Percentiles rank a stretch among this genome's conserved stretches.
Evolutionary conservation across 2,888 invertebrate genomes (phyloP).

Genomic region (Erebia aethiops): DNA sequence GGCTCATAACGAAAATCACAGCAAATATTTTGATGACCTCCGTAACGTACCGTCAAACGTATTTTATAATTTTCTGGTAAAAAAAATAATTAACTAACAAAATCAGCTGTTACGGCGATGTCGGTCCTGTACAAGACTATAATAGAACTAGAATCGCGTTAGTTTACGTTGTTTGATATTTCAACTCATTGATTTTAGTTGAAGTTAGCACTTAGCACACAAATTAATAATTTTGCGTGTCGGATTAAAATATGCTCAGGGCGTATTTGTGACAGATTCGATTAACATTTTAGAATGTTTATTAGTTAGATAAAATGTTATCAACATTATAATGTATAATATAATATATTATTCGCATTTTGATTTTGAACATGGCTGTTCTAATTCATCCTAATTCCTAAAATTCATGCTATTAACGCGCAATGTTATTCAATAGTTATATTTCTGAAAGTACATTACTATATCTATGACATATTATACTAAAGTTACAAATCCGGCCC

Average conservation of each 20-base stretch:
- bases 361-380: neutral
- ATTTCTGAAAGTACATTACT: too few relatives aligned
- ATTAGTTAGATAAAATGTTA: neutral
- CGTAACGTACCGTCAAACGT: too few relatives aligned
- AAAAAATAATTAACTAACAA: too few relatives aligned
- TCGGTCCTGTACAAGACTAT: neutral
- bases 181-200: slow-evolving; percentile 23
- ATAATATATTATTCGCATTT: neutral
- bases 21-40: neutral
- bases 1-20: neutral
- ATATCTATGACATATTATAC: too few relatives aligned
- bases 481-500: too few relatives aligned
- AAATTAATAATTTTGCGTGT: slow-evolving; percentile 6
- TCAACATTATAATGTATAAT: too few relatives aligned
- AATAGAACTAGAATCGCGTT: neutral
- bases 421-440: too few relatives aligned
- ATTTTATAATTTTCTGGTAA: too few relatives aligned
- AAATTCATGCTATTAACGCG: too few relatives aligned
- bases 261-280: neutral
- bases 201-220: slow-evolving; percentile 1
- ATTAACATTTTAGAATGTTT: slow-evolving; percentile 1
- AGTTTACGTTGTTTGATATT: slow-evolving; percentile 12
- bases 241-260: neutral
- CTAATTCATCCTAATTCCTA: too few relatives aligned
- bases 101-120: too few relatives aligned